These are phyloP conservation scores for Prosapia bicincta DNA, from an alignment of 2,888 invertebrate genomes.

Conservation along the genomic window DNA sequence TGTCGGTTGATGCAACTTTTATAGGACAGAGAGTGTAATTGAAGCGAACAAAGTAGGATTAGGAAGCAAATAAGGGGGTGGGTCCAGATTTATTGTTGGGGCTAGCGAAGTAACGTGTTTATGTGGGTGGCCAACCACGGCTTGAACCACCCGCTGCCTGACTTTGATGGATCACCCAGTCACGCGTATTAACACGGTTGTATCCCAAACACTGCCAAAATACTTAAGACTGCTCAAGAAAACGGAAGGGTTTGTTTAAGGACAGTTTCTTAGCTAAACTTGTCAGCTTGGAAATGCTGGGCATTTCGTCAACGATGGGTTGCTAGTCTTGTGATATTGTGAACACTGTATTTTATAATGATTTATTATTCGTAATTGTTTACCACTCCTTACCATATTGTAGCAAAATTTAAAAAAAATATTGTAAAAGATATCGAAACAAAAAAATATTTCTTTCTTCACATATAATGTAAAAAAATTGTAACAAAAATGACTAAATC, in stretches of 20 bases:
- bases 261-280: no score
- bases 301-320: no score
- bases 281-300: no score
- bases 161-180: background rate
- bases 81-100: background rate
- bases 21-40: background rate
- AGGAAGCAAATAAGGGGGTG: background rate
- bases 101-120: background rate
- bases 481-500: no score
- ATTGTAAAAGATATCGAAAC: no score
- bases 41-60: background rate
- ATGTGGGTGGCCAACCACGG: background rate
- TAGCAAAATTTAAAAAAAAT: no score
- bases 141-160: background rate
- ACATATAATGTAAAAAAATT: no score
- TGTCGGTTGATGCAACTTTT: background rate
- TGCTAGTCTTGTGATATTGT: no score
- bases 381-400: no score
- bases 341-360: no score
- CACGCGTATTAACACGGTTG: background rate
- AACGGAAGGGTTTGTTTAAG: background rate
- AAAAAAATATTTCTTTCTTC: no score
- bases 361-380: no score
- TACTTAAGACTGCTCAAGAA: background rate
- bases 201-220: background rate